A percentile compares a stretch with the other conserved stretches of the same genome.
Evolutionary conservation across 2,888 invertebrate species (phyloP).

Genomic region (Drosophila incognita): DNA sequence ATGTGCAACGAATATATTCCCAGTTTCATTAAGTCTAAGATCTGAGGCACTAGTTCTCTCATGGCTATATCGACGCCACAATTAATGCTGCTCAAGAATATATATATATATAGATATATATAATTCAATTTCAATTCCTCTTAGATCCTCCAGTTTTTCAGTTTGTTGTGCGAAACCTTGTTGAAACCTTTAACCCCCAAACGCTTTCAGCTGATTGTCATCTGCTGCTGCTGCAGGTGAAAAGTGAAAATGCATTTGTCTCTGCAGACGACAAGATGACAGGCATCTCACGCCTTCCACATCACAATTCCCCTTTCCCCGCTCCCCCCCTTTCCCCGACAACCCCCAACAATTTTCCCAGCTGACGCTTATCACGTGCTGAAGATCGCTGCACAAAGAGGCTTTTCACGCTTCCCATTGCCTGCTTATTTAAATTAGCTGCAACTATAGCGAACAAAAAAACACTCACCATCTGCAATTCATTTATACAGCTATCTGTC

Average conservation of each 20-base stretch:
- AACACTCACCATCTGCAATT: constrained; percentile 66
- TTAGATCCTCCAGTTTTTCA: not conserved
- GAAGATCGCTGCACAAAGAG: constrained; percentile 71
- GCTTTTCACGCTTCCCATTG: constrained; percentile 73
- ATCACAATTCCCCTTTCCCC: not conserved
- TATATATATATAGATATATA: not conserved
- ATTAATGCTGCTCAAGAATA: not conserved
- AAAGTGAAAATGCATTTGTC: constrained; percentile 58
- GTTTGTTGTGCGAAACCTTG: not conserved
- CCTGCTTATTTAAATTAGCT: constrained; percentile 75
- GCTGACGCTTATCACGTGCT: constrained; percentile 73
- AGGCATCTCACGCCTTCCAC: constrained; percentile 69
- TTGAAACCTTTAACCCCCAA: not conserved
- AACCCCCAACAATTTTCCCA: constrained; percentile 58
- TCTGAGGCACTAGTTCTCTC: not conserved
- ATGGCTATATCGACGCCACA: rapidly evolving
- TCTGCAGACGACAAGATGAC: constrained; percentile 40
- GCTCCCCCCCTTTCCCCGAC: not conserved
- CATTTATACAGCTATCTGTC: constrained; percentile 74
- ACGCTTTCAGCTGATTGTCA: constrained; percentile 11
- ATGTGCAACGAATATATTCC: not conserved
- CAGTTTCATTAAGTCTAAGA: not conserved
- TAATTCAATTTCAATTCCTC: not conserved
- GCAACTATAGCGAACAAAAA: constrained; percentile 45
- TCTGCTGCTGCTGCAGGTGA: constrained; percentile 17